Evolutionary conservation across 2,797 vertebrate genomes (phyloP), one percentile per base, ranked within the genome.

Genomic region (Danio albolineatus): DNA sequence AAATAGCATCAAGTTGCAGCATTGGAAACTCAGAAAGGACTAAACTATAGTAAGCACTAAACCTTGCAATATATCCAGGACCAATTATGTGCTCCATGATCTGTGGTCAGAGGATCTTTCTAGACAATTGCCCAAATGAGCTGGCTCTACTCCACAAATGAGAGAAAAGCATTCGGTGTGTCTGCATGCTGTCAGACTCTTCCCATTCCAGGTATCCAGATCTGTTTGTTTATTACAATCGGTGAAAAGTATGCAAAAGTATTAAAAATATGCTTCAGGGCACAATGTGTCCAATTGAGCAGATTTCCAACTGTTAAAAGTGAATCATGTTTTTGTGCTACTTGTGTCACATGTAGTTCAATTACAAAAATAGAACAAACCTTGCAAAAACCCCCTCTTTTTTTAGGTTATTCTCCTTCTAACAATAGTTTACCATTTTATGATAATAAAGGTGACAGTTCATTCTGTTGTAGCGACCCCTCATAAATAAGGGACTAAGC

Each of bases 101-200:
- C 84, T 89, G 87, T 85, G 85, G 87, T 89, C 89, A 89, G 83
- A 90, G 84, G 86, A 49, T 76, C 85, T 88, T 87, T 86, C 87
- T 86, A 89, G 85, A 91, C 90, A 91, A 90, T 90, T 89, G 85
- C 84, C 81, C 78, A 90, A 89, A 91, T 93, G 88, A 90, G 84
- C 87, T 90, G 86, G 85, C 57, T 82, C 83, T 86, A 70, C 82
- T 91, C 89, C 87, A 91, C 85, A 83, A 83, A 74, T 81, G 38
- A 53, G 39, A 61, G 8, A 10, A 73, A 85, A 70, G 61, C 16
- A 19, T 67, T 46, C 10, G 5, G 17, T 61, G 17, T 46, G 16
- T 74, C 10, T 62, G 21, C 66, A 21, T 21, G 8, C 14, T 61
- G 44, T 51, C 59, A 41, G 14, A 36, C 39, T 57, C 46, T 61